Base-by-base conservation (phyloP, 2,888 invertebrate genomes). In the Lepeophtheirus nordmannii region DNA sequence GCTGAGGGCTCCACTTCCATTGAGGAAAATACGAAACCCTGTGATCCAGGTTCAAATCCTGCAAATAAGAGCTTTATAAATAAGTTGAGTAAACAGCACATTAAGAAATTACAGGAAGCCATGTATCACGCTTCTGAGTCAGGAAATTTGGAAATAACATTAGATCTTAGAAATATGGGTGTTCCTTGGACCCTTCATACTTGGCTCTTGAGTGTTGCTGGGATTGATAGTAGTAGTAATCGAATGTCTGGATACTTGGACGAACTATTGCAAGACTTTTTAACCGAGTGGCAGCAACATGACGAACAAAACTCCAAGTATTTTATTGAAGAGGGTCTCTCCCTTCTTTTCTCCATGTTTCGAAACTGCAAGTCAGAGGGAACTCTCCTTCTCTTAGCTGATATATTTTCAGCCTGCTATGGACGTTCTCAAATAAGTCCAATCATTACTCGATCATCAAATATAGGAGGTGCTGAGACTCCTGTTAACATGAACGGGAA, bases 61-160 rank as follows among this genome's bases (percentile, higher is more conserved):
- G 30, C 30, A 2, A 46, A 46, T 17, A 46, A 46, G 53, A 46
- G 53, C 53, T 46, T 46, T 8, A 17, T 46, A n/a, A 22, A 60
- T 60, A 60, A 60, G 60, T 80, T 88, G 73, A 87, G 83, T 71
- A 90, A 90, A 76, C 81, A 83, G 40, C 89, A 91, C 77, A 84
- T 86, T 70, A 85, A 89, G 71, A 85, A 87, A 58, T 78, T 91
- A 67, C 89, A 91, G 73, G 91, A 92, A 76, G 90, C 92, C 23
- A 88, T 93, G 88, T 93, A 92, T 74, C 90, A 90, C 74, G 89
- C 89, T 68, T 87, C 90, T 0, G 92, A 92, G 76, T 89, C 88
- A 74, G 89, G 89, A 72, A 87, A 90, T 75, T 78, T 91, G 71
- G 91, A 92, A 73, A 87, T 92, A 70, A 90, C 91, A 0, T 80